Base-by-base conservation (phyloP, 1,140 invertebrate species). In the Drosophila pseudoananassae region DNA sequence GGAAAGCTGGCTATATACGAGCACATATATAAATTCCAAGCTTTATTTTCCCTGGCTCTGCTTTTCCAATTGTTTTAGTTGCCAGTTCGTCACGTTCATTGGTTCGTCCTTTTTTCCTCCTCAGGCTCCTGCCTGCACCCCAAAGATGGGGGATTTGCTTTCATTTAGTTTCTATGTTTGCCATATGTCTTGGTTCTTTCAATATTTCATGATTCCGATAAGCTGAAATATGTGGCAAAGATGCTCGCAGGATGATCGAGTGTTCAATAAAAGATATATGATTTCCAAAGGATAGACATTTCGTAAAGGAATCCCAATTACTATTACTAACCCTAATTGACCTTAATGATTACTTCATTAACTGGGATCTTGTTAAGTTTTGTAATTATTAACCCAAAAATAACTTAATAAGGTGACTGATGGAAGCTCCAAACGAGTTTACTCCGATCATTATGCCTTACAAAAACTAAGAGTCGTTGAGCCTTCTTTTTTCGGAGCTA, bases 61-160 rank as follows among this genome's bases (percentile, higher is more conserved):
- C 45, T 54, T 54, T 52, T 1, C 59, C 70, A 58, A 69, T 75
- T 76, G 51, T 77, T 69, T 76, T 71, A 63, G 65, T 53, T 59
- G 59, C 57, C 72, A 59, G 76, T 88, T 87, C 83, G 81, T 89
- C 83, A 87, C 83, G 83, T 87, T 60, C 69, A 87, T 87, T 87
- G 83, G 83, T 68, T 69, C 78, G 68, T 76, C 64, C 14, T 61
- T 69, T 60, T 15, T 15, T 25, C 36, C 10, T 5, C 25, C 10
- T 14, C 17, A 23, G 14, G 31, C 5, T 8, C 29, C 6, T 1
- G n/a, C 20, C 4, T 17, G 8, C 31, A 12, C 43, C 50, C 52
- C 17, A 6, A 46, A 20, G 51, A 29, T 27, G 33, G 68, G 33
- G 71, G 52, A 40, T 70, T 58, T 69, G 58, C 53, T 68, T 65